phyloP scores from a whole-genome alignment of 2,888 invertebrate genomes.

The Watsonalla cultraria region DNA sequence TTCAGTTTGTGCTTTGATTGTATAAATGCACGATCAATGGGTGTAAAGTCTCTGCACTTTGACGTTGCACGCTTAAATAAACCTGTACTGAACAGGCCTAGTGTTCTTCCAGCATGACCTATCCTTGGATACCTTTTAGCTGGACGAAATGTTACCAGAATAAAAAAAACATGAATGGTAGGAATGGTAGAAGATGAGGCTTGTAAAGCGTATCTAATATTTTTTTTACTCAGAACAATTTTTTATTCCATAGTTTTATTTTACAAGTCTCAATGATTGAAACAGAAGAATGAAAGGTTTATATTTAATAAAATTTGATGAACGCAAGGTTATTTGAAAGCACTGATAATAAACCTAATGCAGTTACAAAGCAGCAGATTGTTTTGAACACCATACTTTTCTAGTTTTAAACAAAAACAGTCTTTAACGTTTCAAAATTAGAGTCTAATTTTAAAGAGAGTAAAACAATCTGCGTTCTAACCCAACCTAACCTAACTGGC shows the following conservation, averaged over 20 bases:
- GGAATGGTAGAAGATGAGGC: constrained; percentile 5
- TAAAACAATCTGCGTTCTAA: constrained; percentile 58
- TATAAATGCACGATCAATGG: constrained; percentile 38
- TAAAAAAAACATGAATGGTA: constrained; percentile 11
- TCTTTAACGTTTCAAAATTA: background rate
- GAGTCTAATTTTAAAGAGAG: background rate
- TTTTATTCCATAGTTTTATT: background rate
- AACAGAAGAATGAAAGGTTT: no score
- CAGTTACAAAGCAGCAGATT: constrained; percentile 22
- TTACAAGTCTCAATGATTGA: background rate
- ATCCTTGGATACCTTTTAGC: constrained; percentile 41
- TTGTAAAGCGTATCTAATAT: background rate
- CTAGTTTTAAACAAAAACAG: constrained; percentile 5
- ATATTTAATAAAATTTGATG: no score
- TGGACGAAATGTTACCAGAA: constrained; percentile 45
- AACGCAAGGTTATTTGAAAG: constrained; percentile 16
- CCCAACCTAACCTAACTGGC: constrained; percentile 73
- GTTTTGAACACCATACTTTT: constrained; percentile 14
- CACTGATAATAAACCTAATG: constrained; percentile 14
- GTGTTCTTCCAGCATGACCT: constrained; percentile 53
- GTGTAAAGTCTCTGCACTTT: constrained; percentile 25
- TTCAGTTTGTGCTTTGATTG: constrained; percentile 26
- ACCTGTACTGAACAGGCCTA: constrained; percentile 41
- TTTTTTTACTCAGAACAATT: background rate
- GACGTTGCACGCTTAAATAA: constrained; percentile 67